A percentile compares a stretch with the other conserved stretches of the same genome.
Evolutionary conservation across 2,797 vertebrate genomes (phyloP).

Genomic region (Thamnophis elegans): DNA sequence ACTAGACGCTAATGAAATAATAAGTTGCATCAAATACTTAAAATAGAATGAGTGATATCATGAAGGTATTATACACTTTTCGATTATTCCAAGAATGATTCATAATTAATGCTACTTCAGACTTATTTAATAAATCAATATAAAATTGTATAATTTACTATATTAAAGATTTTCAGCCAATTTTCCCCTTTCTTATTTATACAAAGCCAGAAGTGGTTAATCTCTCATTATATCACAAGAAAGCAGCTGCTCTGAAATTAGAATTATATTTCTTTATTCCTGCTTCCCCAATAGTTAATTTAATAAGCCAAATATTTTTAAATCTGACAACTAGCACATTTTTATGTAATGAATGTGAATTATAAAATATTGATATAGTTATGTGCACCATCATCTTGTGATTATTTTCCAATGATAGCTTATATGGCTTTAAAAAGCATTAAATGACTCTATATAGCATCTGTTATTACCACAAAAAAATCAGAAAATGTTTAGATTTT

Average conservation of each 20-base stretch:
- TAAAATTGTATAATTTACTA: neutral
- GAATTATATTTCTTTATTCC: fast-evolving
- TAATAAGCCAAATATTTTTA: neutral
- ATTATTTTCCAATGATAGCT: neutral
- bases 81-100: neutral
- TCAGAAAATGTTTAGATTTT: neutral
- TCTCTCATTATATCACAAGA: neutral
- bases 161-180: neutral
- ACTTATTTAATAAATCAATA: conserved; percentile 4
- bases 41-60: conserved; percentile 24
- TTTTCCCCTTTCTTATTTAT: conserved; percentile 8
- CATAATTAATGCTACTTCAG: conserved; percentile 1
- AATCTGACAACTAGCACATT: neutral
- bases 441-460: neutral
- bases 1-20: conserved; percentile 59
- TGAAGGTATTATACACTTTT: neutral
- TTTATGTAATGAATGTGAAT: neutral
- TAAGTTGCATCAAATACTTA: conserved; percentile 36
- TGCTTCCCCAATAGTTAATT: conserved; percentile 4
- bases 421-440: neutral
- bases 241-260: conserved; percentile 7
- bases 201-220: conserved; percentile 1
- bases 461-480: neutral
- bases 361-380: neutral
- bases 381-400: neutral